Conservation (phyloP, 2,888 invertebrate species). For the Zootermopsis nevadensis region DNA sequence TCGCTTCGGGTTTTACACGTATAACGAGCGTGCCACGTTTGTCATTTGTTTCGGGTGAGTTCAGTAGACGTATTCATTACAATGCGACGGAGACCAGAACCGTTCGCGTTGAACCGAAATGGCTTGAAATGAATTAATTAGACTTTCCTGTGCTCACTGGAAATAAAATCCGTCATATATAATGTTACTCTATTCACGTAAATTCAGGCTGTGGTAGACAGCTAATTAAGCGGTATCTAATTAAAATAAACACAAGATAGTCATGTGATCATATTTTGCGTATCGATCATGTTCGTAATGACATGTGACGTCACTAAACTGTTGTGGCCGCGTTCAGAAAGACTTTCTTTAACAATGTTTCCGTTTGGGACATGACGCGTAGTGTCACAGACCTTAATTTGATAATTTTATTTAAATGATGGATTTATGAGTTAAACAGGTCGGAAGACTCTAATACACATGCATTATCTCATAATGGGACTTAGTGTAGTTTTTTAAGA, state of each 20-base stretch:
- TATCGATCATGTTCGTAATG: not conserved
- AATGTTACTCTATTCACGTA: not conserved
- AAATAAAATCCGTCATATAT: not conserved
- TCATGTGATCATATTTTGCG: not conserved
- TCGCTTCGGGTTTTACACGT: too few relatives aligned
- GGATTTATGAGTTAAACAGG: too few relatives aligned
- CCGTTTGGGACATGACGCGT: too few relatives aligned
- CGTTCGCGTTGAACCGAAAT: not conserved
- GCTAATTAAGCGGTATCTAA: not conserved
- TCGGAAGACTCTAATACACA: too few relatives aligned
- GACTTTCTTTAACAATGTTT: too few relatives aligned
- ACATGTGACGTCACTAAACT: too few relatives aligned
- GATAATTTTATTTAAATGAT: too few relatives aligned
- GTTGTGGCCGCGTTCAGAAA: too few relatives aligned
- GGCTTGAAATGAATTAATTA: constrained; percentile 11
- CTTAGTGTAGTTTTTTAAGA: too few relatives aligned
- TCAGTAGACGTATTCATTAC: not conserved
- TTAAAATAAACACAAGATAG: not conserved
- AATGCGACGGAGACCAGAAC: not conserved
- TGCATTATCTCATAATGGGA: too few relatives aligned
- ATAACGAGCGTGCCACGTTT: not conserved
- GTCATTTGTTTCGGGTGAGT: not conserved
- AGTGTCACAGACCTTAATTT: too few relatives aligned
- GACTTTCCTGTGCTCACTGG: not conserved
- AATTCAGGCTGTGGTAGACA: not conserved